A percentile compares a stretch with the other conserved stretches of the same genome.
These are phyloP conservation scores for Boulengeromyrus knoepffleri DNA, from an alignment of 2,113 vertebrate species.

Conservation along the genomic window DNA sequence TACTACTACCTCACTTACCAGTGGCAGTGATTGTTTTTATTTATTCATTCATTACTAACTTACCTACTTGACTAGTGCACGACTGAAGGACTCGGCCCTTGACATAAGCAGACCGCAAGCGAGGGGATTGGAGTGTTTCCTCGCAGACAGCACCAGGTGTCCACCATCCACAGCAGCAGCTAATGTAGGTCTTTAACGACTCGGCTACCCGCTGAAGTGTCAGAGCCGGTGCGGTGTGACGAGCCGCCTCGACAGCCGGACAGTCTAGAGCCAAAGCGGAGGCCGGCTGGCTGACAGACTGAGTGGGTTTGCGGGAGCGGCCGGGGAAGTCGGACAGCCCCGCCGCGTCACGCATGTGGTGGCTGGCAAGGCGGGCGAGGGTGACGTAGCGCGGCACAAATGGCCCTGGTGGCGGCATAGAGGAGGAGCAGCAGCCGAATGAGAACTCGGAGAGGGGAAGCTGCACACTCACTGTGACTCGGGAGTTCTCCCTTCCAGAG, in stretches of 20 bases:
- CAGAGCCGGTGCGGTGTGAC: neutral
- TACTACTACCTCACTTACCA: neutral
- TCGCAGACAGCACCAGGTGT: neutral
- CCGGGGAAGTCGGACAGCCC: neutral
- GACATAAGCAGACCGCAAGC: neutral
- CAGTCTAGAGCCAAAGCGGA: neutral
- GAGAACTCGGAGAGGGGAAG: neutral
- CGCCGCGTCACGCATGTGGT: neutral
- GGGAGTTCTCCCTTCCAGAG: neutral
- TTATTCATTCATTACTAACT: neutral
- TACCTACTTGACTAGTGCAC: neutral
- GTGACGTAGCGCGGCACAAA: neutral
- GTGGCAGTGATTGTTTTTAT: neutral
- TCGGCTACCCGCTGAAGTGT: neutral
- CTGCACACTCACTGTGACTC: slow-evolving; percentile 14
- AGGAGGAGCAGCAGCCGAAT: neutral
- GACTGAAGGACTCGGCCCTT: neutral
- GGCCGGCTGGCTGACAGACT: neutral
- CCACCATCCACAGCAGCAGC: neutral
- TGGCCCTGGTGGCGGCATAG: neutral
- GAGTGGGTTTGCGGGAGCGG: neutral
- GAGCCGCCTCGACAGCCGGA: neutral
- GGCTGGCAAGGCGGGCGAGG: neutral
- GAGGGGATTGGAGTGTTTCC: neutral
- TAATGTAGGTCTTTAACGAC: neutral